A percentile compares a stretch with the other conserved stretches of the same genome.
phyloP scores from a whole-genome alignment of 1,140 invertebrate species.

The Drosophila parabipectinata region DNA sequence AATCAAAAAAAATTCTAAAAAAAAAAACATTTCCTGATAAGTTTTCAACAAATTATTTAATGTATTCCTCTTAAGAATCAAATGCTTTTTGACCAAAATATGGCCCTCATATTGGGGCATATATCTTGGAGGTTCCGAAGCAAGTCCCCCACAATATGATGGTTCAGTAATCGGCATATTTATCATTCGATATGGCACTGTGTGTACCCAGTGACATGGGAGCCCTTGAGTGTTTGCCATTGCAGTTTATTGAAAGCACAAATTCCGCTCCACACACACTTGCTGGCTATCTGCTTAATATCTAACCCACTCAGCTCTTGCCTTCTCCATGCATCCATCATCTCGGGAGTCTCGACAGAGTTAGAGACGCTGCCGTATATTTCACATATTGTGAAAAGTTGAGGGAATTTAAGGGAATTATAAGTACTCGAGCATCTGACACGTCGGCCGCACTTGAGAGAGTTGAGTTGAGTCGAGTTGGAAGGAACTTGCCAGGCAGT shows the following conservation, averaged over 20 bases:
- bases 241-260: neutral
- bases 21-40: too few species aligned
- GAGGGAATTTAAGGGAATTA: constrained; percentile 49
- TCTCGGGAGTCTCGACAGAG: neutral
- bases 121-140: too few species aligned
- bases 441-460: constrained; percentile 50
- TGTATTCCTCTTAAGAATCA: too few species aligned
- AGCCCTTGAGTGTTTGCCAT: neutral
- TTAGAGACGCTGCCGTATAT: neutral
- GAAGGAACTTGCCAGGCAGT: constrained; percentile 35
- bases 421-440: constrained; percentile 50
- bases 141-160: too few species aligned
- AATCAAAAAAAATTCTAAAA: too few species aligned
- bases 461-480: constrained; percentile 39
- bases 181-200: neutral
- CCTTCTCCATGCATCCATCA: constrained; percentile 17
- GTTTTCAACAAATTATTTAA: too few species aligned
- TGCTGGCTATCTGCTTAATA: constrained; percentile 3
- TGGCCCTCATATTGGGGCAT: too few species aligned
- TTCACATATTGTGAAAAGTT: constrained; percentile 25
- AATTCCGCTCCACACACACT: constrained; percentile 10
- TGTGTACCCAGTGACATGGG: neutral
- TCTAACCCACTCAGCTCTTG: constrained; percentile 10
- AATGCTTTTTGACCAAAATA: too few species aligned
- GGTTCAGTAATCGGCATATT: too few species aligned